Evolutionary conservation across 2,888 invertebrate genomes (phyloP), one percentile per base, ranked within the genome.

Genomic region (Pseudococcus jackbeardsleyi): DNA sequence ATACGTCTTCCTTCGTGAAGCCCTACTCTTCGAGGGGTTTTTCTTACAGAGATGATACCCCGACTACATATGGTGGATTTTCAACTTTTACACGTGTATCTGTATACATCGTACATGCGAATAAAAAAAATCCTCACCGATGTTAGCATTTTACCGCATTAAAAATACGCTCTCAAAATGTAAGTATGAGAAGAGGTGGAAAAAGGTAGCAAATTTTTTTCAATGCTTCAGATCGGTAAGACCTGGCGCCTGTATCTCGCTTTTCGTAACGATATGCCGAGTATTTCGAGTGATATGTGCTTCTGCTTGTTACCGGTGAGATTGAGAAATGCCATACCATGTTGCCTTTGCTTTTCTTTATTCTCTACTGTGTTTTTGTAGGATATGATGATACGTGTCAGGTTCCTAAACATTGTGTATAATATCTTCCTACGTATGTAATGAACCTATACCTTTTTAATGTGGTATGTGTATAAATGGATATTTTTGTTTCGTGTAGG

Each of bases 81-180:
- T 22, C 64, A 64, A 64, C 19, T 64, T 8, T 4, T 64, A 64
- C 22, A 72, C 72, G 39, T 33, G 72, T 72, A 72, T 59, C 59
- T 59, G 26, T 33, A 3, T 33, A 33, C 26, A 33, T 8, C n/a
- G 64, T 64, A 22, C 64, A 22, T 9, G 64, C 64, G 64, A 64
- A 64, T 64, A 22, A 22, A 22, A 22, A 64, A 64, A 64, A 64
- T 64, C 64, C 64, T 8, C 64, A 64, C 22, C 59, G n/a, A 22
- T 64, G 64, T 64, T 22, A 64, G 22, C 64, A 64, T 64, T 64
- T 64, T 64, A 64, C 64, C 64, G 64, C 22, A 64, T 64, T 64
- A 64, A 22, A 42, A 19, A 64, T 64, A 22, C 64, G 19, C 22
- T 64, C 64, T 64, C 64, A 19, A 64, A 64, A 22, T 64, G 22